Conservation (phyloP, 2,113 vertebrate genomes). For the Scortum barcoo region DNA sequence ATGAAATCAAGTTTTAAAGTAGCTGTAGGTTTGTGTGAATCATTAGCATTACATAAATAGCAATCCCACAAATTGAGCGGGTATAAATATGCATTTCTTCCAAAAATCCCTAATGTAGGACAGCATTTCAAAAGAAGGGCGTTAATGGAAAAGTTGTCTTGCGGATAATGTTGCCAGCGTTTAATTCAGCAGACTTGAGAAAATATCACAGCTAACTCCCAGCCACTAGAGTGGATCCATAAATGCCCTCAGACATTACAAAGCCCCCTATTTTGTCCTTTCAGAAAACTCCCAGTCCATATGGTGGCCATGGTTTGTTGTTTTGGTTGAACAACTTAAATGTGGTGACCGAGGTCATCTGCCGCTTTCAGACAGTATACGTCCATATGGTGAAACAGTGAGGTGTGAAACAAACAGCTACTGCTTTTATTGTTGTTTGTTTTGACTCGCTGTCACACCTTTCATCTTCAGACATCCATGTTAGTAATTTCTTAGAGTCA, state of each 20-base stretch:
- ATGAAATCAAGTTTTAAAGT: slow-evolving; percentile 27
- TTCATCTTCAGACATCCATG: slow-evolving; percentile 20
- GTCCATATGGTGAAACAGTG: slow-evolving; percentile 33
- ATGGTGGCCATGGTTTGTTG: background rate
- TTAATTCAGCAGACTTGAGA: slow-evolving; percentile 2
- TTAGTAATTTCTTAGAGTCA: too few species aligned
- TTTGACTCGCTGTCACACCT: slow-evolving; percentile 16
- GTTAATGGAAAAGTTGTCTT: slow-evolving; percentile 17
- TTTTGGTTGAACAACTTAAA: slow-evolving; percentile 17
- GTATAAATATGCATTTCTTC: slow-evolving; percentile 15
- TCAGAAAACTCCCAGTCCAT: slow-evolving; percentile 9
- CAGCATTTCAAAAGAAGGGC: slow-evolving; percentile 9
- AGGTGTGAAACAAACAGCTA: too few species aligned
- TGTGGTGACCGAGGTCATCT: slow-evolving; percentile 2
- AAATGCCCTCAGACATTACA: background rate
- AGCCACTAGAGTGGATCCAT: background rate
- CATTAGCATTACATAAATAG: slow-evolving; percentile 29
- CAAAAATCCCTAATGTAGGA: slow-evolving; percentile 28
- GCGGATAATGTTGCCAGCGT: slow-evolving; percentile 16
- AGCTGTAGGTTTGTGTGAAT: slow-evolving; percentile 25
- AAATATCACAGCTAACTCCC: background rate
- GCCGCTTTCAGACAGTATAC: slow-evolving; percentile 17
- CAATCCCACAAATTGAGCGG: background rate
- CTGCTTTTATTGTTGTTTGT: slow-evolving; percentile 15
- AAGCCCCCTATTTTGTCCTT: background rate